Conservation (phyloP, 2,113 vertebrate genomes). For the Upupa epops region DNA sequence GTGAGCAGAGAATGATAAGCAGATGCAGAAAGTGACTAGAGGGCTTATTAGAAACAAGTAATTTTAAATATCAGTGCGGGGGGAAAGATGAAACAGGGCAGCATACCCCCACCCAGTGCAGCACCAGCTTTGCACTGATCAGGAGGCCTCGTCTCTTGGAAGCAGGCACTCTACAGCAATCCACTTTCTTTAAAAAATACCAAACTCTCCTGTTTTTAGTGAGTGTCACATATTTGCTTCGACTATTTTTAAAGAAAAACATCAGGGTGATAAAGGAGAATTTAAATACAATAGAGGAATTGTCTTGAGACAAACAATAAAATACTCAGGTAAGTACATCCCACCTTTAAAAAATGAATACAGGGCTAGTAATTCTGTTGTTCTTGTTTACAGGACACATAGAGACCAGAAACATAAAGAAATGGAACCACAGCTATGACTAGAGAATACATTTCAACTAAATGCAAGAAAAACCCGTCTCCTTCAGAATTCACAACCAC, state of each 20-base stretch:
- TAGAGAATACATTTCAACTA: background rate
- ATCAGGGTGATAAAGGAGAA: background rate
- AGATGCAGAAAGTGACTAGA: background rate
- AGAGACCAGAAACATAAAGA: background rate
- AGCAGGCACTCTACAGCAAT: background rate
- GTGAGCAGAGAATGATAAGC: background rate
- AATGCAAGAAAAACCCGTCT: background rate
- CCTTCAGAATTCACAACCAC: background rate
- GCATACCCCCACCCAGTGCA: background rate
- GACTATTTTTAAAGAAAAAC: background rate
- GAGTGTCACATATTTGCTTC: background rate
- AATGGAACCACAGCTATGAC: background rate
- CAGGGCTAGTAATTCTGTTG: background rate
- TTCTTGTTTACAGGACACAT: background rate
- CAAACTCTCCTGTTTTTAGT: background rate
- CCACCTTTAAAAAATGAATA: background rate
- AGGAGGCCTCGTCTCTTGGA: background rate
- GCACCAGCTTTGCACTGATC: background rate
- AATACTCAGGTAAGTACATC: background rate
- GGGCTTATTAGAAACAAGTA: background rate
- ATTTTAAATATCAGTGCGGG: background rate
- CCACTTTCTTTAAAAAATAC: background rate
- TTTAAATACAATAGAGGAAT: background rate
- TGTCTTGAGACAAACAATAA: background rate
- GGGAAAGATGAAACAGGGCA: accelerated